Base-by-base conservation (phyloP, 1,140 invertebrate species). In the Pissodes strobi region DNA sequence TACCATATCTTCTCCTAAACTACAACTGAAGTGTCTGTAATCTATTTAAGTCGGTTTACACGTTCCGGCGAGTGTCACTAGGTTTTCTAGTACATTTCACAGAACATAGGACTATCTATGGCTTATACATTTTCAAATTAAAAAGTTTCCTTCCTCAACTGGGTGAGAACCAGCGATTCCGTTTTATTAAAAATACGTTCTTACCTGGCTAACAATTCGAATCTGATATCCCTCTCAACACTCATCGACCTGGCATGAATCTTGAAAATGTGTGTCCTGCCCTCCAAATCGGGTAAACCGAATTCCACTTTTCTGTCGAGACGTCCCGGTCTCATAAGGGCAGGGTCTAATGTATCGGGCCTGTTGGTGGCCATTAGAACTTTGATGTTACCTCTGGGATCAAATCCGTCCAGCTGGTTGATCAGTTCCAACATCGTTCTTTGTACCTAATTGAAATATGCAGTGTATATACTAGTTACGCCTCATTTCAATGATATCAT, bases 161-260 rank as follows among this genome's bases (percentile, higher is more conserved):
- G n/a, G n/a, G n/a, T n/a, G n/a, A n/a, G n/a, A n/a, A n/a, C n/a
- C n/a, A n/a, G n/a, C n/a, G n/a, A n/a, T n/a, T n/a, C n/a, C n/a
- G 30, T n/a, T 34, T 23, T n/a, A 41, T 17, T 15, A 43, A 19
- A 82, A 2, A 19, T 41, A 9, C 5, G 19, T 27, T 9, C 19
- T 51, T 69, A 66, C 64, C 97, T 85, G 2, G 97, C 97, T 4
- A 99, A 82, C 43, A 99, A 80, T 79, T 99, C 97, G 78, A 98
- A 99, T 74, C 98, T 87, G 75, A 99, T 99, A 76, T 99, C 96
- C 60, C 96, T 85, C 78, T 99, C 98, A 10, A 99, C 96, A 78
- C 94, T 97, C 97, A 99, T 99, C 5, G 96, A 97, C 18, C 95
- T 85, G 2, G 97, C 96, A 81, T 99, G 97, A 76, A 99, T 99